Evolutionary conservation across 2,113 vertebrate genomes (phyloP), one percentile per base, ranked within the genome.

Genomic region (Upupa epops): DNA sequence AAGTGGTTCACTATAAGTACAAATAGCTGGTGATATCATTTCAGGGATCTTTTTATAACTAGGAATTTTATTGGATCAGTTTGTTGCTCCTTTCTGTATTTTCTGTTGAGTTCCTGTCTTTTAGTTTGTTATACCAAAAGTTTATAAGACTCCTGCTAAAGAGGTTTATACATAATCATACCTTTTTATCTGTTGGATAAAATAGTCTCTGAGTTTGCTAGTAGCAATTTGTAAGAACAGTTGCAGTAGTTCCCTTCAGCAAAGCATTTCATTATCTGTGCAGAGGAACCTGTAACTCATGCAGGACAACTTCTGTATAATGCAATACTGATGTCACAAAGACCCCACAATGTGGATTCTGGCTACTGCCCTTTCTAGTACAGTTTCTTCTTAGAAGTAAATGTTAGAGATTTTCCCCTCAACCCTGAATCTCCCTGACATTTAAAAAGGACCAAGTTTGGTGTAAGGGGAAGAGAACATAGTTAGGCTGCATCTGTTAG

Each of bases 161-260:
- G 14, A 76, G 32, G 2, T 37, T 61, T 73, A 52, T 55, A 24
- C 11, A 37, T 3, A 34, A 16, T 45, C 0, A 0, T 17, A 42
- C 0, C 1, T 29, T 82, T 81, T 29, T 48, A 7, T 54, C 63
- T 66, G n/a, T n/a, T n/a, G n/a, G n/a, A n/a, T n/a, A n/a, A n/a
- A n/a, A n/a, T n/a, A n/a, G n/a, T n/a, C n/a, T 79, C 21, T 58
- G 46, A 80, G 6, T 11, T 6, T 66, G 18, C 42, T 80, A 13
- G 9, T 18, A 55, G 48, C 52, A 5, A 77, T 55, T 83, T 17
- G 8, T 56, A 64, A 81, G 19, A 90, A 58, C 31, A 70, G 22
- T 24, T 77, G 26, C 49, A 65, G 32, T 37, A 68, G 75, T 58
- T 92, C 4, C 14, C 70, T 73, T 58, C 64, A 86, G 17, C 9